Evolutionary conservation across 2,888 invertebrate species (phyloP).

Genomic region (Melieria omissa): DNA sequence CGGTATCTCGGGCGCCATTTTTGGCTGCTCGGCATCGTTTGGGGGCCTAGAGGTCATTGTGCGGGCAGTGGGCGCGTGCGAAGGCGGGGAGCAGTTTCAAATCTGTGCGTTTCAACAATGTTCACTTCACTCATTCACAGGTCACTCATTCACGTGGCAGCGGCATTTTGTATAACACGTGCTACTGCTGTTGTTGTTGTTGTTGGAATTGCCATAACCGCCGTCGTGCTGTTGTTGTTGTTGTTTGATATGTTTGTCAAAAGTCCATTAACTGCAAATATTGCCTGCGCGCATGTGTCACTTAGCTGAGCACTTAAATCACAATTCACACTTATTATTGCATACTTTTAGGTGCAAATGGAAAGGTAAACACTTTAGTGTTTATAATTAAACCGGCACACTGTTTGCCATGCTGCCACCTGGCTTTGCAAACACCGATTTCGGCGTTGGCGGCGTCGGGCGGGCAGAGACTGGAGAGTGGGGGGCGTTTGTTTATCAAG

Average conservation of each 20-base stretch:
- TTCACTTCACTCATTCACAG: not conserved
- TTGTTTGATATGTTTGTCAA: not conserved
- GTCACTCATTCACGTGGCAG: too few species aligned
- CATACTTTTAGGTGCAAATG: slow-evolving; percentile 7
- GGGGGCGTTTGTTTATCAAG: slow-evolving; percentile 21
- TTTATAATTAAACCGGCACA: slow-evolving; percentile 2
- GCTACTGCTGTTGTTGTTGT: not conserved
- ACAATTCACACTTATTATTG: not conserved
- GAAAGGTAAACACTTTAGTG: not conserved
- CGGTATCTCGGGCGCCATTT: slow-evolving; percentile 64
- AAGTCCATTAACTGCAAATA: not conserved
- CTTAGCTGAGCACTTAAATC: not conserved
- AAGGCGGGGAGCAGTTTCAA: slow-evolving; percentile 10
- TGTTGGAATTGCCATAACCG: not conserved
- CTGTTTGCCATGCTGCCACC: not conserved
- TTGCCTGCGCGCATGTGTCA: not conserved
- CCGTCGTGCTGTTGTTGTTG: not conserved
- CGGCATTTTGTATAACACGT: too few species aligned
- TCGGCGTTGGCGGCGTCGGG: too few species aligned
- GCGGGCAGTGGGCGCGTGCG: slow-evolving; percentile 10
- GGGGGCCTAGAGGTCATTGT: slow-evolving; percentile 55
- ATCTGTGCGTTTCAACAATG: slow-evolving; percentile 29
- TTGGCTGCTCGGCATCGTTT: slow-evolving; percentile 51
- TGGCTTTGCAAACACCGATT: not conserved
- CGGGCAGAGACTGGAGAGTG: not conserved